Base-by-base conservation (phyloP, 1,140 invertebrate species). In the Elymnias hypermnestra region DNA sequence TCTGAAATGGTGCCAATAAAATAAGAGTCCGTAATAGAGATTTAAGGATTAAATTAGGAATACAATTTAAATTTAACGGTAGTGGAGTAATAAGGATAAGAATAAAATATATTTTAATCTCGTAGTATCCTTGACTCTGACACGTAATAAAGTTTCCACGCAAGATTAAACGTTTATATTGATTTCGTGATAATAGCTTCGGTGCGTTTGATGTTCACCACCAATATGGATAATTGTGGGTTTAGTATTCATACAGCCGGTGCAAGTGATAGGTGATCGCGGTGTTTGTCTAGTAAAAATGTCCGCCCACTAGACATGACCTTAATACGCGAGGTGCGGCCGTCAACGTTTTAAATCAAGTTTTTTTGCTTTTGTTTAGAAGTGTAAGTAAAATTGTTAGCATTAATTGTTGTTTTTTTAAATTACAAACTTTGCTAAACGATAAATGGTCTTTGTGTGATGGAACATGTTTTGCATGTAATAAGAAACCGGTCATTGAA, bases 161-260 rank as follows among this genome's bases (percentile, higher is more conserved):
- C 50, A 59, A 76, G 64, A 68, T 69, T 65, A 71, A 76, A 72
- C 55, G 62, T 69, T 64, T 52, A 58, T 67, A 68, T 75, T 72
- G 66, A 73, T 79, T 75, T 72, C 54, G 63, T 74, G 66, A 69
- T 73, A 72, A 78, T 72, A 65, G 66, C 56, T 53, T 56, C 71
- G 70, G 69, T 40, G 63, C 63, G 68, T 84, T 83, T 84, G 76
- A 84, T 74, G 66, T 63, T 62, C 56, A 68, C 66, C 54, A 65
- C 68, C 78, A 83, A 84, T 84, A 81, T 75, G 64, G 70, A 72
- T 84, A 84, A 84, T 84, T 84, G 81, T 81, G 63, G 78, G 76
- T 75, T 84, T 72, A 69, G 55, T 55, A 54, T 36, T 63, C 57
- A 53, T 52, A 38, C 41, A 21, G 37, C 21, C 39, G 63, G 64